Evolutionary conservation across 2,113 vertebrate species (phyloP).

Genomic region (Plecturocebus donacophilus): DNA sequence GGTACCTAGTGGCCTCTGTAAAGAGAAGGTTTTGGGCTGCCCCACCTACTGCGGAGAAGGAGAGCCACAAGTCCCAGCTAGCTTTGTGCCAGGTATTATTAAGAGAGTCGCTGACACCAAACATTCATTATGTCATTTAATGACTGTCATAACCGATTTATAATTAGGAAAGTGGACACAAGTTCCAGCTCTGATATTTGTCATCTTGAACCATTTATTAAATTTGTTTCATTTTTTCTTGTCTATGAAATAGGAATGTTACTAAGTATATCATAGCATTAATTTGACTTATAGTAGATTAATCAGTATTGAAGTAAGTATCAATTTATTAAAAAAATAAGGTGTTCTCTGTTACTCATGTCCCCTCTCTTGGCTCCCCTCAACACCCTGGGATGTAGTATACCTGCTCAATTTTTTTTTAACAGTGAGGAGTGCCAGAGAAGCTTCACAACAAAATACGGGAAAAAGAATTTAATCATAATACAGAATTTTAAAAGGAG

Average conservation of each 20-base stretch:
- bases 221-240: neutral
- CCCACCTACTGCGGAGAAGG: fast-evolving
- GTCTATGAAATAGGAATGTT: neutral
- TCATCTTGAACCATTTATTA: neutral
- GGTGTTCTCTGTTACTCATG: neutral
- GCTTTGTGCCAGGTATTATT: neutral
- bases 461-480: neutral
- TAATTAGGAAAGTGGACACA: neutral
- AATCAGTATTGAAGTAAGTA: neutral
- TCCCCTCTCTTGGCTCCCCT: fast-evolving
- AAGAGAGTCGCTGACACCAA: neutral
- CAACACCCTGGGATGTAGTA: neutral
- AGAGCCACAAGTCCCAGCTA: neutral
- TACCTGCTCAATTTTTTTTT: neutral
- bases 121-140: neutral
- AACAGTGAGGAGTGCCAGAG: neutral
- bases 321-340: neutral
- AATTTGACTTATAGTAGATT: neutral
- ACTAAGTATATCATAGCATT: neutral
- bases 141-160: neutral
- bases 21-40: neutral
- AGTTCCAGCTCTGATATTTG: neutral
- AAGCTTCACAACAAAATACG: neutral
- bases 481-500: neutral
- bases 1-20: neutral